Conservation (phyloP, 2,113 vertebrate species). For the Brachyistius frenatus region DNA sequence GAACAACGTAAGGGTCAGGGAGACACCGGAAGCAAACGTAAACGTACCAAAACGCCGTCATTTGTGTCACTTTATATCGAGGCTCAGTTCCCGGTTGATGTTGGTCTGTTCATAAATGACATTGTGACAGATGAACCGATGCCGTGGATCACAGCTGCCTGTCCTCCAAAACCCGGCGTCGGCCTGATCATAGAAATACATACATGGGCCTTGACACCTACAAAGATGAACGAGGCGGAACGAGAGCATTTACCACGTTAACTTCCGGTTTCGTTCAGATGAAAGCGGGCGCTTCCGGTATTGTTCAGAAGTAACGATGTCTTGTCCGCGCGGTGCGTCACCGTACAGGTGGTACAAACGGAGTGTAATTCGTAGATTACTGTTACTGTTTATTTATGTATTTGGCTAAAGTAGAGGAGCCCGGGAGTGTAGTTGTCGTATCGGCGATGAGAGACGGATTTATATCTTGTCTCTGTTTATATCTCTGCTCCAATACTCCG, state of each 20-base stretch:
- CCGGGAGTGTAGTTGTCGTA: too few relatives aligned
- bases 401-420: too few relatives aligned
- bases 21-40: neutral
- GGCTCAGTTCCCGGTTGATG: too few relatives aligned
- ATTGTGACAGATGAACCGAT: neutral
- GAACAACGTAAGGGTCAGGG: neutral
- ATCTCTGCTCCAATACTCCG: constrained; percentile 18
- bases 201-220: too few relatives aligned
- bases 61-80: neutral
- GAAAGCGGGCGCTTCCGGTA: too few relatives aligned
- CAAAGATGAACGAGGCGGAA: neutral
- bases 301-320: too few relatives aligned
- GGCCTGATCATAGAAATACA: neutral
- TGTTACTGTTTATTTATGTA: too few relatives aligned
- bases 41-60: neutral
- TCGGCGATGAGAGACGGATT: neutral
- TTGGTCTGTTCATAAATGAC: neutral
- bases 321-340: too few relatives aligned
- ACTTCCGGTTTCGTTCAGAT: too few relatives aligned
- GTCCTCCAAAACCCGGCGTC: constrained; percentile 20
- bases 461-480: neutral
- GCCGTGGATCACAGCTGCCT: neutral
- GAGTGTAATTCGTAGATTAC: too few relatives aligned
- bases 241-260: too few relatives aligned
- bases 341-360: too few relatives aligned